Evolutionary conservation across 2,888 invertebrate genomes (phyloP).

Genomic region (Dichetophora obliterata): DNA sequence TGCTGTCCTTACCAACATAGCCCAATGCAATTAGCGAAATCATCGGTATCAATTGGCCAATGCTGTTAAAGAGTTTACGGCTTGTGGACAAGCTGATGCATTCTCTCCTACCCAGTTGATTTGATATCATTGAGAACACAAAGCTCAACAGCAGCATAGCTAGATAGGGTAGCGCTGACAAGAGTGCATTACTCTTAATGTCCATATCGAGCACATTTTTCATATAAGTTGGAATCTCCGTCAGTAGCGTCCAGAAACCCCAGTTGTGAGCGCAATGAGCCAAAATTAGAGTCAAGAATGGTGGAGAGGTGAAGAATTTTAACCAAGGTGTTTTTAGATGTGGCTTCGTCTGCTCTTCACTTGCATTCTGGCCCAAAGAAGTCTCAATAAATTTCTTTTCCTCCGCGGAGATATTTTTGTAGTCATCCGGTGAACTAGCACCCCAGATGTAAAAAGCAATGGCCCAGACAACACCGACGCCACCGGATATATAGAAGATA

Average conservation of each 20-base stretch:
- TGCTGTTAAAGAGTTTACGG: slow-evolving; percentile 73
- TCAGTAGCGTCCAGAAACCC: slow-evolving; percentile 87
- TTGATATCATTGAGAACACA: slow-evolving; percentile 77
- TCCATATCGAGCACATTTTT: slow-evolving; percentile 79
- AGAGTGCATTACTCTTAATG: slow-evolving; percentile 78
- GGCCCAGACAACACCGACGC: slow-evolving; percentile 75
- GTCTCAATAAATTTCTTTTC: slow-evolving; percentile 79
- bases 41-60: slow-evolving; percentile 79
- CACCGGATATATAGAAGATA: slow-evolving; percentile 82
- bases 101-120: slow-evolving; percentile 65
- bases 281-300: slow-evolving; percentile 81
- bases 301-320: slow-evolving; percentile 79
- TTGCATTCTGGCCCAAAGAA: slow-evolving; percentile 71
- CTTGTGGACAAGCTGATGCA: slow-evolving; percentile 63
- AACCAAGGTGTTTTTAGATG: slow-evolving; percentile 77
- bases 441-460: slow-evolving; percentile 75
- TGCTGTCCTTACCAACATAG: slow-evolving; percentile 67
- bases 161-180: slow-evolving; percentile 81
- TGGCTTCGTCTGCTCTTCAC: slow-evolving; percentile 51
- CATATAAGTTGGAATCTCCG: slow-evolving; percentile 86
- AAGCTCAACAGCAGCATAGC: slow-evolving; percentile 81
- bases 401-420: slow-evolving; percentile 74
- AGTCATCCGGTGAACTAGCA: slow-evolving; percentile 75
- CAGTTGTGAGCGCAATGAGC: slow-evolving; percentile 81
- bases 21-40: slow-evolving; percentile 76